Base-by-base conservation (phyloP, 2,113 vertebrate genomes). In the Atherinomorus stipes region DNA sequence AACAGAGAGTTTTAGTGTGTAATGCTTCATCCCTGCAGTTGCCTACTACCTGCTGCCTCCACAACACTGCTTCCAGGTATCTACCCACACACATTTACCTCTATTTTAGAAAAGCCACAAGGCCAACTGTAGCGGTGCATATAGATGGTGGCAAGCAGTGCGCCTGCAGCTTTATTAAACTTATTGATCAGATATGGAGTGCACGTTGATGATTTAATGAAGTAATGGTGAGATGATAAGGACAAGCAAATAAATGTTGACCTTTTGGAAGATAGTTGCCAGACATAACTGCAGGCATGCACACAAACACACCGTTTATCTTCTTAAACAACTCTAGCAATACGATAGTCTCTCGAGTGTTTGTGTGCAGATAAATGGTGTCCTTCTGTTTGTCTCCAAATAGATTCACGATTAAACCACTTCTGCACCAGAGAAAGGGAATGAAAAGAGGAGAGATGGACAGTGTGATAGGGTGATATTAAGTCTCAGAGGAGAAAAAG, bases 41-140 rank as follows among this genome's bases (percentile, higher is more conserved):
- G 71, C 64, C 76, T 71, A 66, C 63, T 81, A 85, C 74, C 71
- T 79, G 76, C 82, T 77, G 69, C 74, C 74, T 80, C 49, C 60
- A 75, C 74, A 58, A 69, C 57, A 1, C 65, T 45, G 64, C 57
- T 76, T 64, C 26, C 26, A 78, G 67, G 59, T 69, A 66, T 49
- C 75, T 56, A 54, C 76, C 62, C 77, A 88, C 79, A 78, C 72
- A 64, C 70, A 71, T 72, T 76, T 52, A 58, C 45, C 49, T 47
- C 64, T 76, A 40, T 42, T 60, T 38, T 38, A 38, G 59, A 67
- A 40, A 64, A 75, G 78, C 77, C 63, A 68, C 38, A 3, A 64
- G 45, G 22, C 45, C 13, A 61, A 67, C 69, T 65, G 64, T 65
- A 57, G 53, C 7, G 28, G 57, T 44, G 49, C 75, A 45, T 26